Base-by-base conservation (phyloP, 2,888 invertebrate genomes). In the Caenorhabditis sp. region DNA sequence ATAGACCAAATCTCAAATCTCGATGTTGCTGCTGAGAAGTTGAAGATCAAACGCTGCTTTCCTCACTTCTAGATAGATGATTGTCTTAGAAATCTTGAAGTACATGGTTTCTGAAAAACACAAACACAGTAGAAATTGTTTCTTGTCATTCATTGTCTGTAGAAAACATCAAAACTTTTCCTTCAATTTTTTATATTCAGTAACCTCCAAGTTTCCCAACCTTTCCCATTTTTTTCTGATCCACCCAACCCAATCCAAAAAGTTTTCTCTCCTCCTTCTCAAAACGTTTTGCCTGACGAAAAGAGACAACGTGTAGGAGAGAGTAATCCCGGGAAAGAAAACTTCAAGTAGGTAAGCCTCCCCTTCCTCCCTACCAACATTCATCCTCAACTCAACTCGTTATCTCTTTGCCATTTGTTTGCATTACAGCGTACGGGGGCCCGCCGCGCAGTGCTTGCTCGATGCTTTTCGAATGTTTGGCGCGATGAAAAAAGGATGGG, bases 311-410 rank as follows among this genome's bases (percentile, higher is more conserved):
- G 68, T 55, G 50, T 62, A 77, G 22, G 32, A 64, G 70, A 78
- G 79, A 79, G 79, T 79, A 67, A 79, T 79, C 79, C 79, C 79
- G 72, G 58, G 74, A 80, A 80, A 74, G 74, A 80, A 80, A 74
- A 65, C 69, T 80, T 80, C 80, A 80, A 80, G 80, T 80, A 80
- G 74, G 74, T 80, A 69, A 74, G 68, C 53, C 58, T 40, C 11
- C 61, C n/a, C n/a, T n/a, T n/a, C n/a, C n/a, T n/a, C n/a, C n/a
- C n/a, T n/a, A n/a, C n/a, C 65, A 32, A 53, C 60, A 62, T 70
- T 65, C 32, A 32, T 32, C 70, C 64, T 56, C 76, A 28, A 69
- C 77, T 65, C 80, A 80, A 74, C 74, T 80, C 80, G 80, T 80
- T 80, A 80, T 80, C 80, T 72, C 61, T 69, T 18, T 74, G n/a